Percentiles rank a stretch among this genome's conserved stretches.
phyloP scores from a whole-genome alignment of 2,797 vertebrate genomes.

The Balearica regulorum region DNA sequence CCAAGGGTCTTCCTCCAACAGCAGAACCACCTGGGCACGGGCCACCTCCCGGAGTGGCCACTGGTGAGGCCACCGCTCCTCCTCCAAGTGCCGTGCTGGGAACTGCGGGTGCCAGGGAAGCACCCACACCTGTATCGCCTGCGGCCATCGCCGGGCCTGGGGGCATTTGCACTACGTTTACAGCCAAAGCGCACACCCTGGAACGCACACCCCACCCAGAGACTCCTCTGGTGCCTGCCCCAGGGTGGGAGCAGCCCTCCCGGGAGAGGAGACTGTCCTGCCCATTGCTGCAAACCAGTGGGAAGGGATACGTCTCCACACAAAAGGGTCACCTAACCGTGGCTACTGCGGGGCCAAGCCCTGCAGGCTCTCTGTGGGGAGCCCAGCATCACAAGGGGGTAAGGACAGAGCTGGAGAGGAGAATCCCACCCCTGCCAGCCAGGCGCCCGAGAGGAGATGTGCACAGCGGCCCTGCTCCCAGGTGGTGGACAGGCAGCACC shows the following conservation, averaged over 20 bases:
- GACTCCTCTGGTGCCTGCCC: not conserved
- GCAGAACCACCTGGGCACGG: not conserved
- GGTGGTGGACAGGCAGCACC: not conserved
- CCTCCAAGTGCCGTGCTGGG: not conserved
- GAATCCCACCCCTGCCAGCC: fast-evolving
- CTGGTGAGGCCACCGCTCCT: fast-evolving
- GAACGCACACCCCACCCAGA: not conserved
- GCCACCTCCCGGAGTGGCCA: not conserved
- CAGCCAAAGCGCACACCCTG: fast-evolving
- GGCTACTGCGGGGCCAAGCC: fast-evolving
- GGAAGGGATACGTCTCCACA: not conserved
- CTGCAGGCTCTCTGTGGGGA: fast-evolving
- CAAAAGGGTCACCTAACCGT: fast-evolving
- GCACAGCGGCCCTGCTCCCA: fast-evolving
- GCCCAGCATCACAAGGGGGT: not conserved
- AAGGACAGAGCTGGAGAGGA: not conserved
- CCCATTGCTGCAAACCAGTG: fast-evolving
- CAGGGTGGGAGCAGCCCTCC: not conserved
- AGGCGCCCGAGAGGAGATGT: too few species aligned
- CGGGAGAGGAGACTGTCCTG: not conserved
- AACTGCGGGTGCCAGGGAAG: fast-evolving
- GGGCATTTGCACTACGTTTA: fast-evolving
- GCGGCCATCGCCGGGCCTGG: fast-evolving
- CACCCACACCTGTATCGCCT: fast-evolving
- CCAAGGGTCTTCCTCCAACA: not conserved